Conservation (phyloP, 1,140 invertebrate genomes). For the Drosophila lini region DNA sequence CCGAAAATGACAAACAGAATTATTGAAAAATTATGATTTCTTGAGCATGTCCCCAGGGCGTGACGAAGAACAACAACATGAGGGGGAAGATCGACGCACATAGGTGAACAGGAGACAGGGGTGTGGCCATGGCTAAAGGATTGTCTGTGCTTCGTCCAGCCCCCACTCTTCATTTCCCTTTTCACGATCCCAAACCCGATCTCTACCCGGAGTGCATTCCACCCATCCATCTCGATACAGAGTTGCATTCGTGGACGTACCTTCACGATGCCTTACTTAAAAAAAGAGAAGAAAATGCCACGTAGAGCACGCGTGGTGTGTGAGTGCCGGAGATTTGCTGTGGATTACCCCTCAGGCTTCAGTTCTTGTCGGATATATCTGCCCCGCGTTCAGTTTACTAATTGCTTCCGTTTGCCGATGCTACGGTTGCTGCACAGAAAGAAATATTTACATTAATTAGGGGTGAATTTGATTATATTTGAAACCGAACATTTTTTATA, state of each 20-base stretch:
- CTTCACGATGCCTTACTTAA: slow-evolving; percentile 22
- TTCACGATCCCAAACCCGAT: slow-evolving; percentile 9
- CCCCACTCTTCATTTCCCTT: neutral
- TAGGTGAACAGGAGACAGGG: slow-evolving; percentile 8
- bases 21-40: slow-evolving; percentile 59
- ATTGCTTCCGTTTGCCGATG: slow-evolving; percentile 74
- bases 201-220: slow-evolving; percentile 3
- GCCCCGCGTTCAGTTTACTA: slow-evolving; percentile 70
- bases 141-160: slow-evolving; percentile 42
- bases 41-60: slow-evolving; percentile 31
- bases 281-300: slow-evolving; percentile 55
- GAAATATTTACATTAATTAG: neutral
- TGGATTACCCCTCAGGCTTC: slow-evolving; percentile 52
- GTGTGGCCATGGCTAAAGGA: slow-evolving; percentile 57
- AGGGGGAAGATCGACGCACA: neutral
- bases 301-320: slow-evolving; percentile 72
- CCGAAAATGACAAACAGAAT: slow-evolving; percentile 39
- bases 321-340: slow-evolving; percentile 59
- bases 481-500: neutral
- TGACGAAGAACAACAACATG: slow-evolving; percentile 13
- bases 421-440: slow-evolving; percentile 15
- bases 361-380: slow-evolving; percentile 37
- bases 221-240: neutral
- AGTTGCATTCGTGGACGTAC: slow-evolving; percentile 8
- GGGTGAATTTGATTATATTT: neutral